A percentile compares a stretch with the other conserved stretches of the same genome.
These are phyloP conservation scores for Acanthaster planci DNA, from an alignment of 35 echinoderm and acorn worm genomes.

Conservation along the genomic window DNA sequence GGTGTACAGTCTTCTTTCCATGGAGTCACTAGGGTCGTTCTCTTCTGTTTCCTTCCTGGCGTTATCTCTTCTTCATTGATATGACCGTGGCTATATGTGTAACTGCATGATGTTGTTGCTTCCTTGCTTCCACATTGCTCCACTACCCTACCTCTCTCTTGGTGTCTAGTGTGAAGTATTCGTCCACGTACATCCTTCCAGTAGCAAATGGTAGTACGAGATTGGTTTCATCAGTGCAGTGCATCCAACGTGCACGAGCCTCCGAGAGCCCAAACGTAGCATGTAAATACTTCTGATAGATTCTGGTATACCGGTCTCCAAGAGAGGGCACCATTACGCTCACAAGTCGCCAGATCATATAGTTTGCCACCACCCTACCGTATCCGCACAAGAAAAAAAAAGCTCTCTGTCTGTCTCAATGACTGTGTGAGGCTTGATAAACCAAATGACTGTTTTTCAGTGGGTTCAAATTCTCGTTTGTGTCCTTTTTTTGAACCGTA, in stretches of 20 bases:
- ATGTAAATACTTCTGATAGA: conserved; percentile 53
- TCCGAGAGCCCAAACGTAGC: conserved; percentile 55
- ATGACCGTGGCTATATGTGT: too few species aligned
- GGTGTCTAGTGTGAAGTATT: conserved; percentile 65
- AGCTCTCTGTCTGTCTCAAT: too few species aligned
- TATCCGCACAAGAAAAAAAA: not conserved
- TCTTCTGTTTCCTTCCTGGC: too few species aligned
- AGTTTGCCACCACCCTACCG: conserved; percentile 63
- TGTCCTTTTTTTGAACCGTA: too few species aligned
- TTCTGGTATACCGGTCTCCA: conserved; percentile 54
- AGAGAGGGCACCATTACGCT: conserved; percentile 40
- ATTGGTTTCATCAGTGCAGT: conserved; percentile 67
- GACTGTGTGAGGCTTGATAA: too few species aligned
- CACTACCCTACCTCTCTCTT: conserved; percentile 75
- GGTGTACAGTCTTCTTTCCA: too few species aligned
- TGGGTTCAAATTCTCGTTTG: too few species aligned
- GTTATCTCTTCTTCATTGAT: too few species aligned
- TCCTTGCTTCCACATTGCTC: too few species aligned
- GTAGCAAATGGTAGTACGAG: conserved; percentile 58
- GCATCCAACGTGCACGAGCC: conserved; percentile 51
- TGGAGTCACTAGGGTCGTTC: too few species aligned
- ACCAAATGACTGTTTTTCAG: too few species aligned
- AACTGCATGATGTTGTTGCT: too few species aligned
- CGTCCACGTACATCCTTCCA: conserved; percentile 83
- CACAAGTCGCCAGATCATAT: conserved; percentile 70